Conservation (phyloP, 2,797 vertebrate genomes). For the Anisognathus igniventris region DNA sequence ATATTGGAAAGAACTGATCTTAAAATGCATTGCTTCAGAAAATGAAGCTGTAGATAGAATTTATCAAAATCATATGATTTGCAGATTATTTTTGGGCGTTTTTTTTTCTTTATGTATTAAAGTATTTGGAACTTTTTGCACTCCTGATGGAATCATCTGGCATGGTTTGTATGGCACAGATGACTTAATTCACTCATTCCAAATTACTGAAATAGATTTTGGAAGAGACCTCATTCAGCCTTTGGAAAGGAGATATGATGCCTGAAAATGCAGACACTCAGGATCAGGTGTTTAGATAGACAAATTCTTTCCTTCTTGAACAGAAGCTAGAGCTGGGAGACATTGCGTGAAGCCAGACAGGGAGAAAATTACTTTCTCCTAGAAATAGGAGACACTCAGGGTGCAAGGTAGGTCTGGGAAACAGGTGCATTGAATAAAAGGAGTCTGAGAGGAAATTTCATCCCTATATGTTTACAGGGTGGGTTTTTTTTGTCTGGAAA, state of each 20-base stretch:
- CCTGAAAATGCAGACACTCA: neutral
- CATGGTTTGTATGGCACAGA: neutral
- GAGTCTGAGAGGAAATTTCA: neutral
- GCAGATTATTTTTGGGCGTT: neutral
- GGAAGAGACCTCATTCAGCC: neutral
- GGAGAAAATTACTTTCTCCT: neutral
- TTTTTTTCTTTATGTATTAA: neutral
- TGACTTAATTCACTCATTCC: neutral
- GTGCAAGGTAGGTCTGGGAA: neutral
- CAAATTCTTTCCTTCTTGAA: neutral
- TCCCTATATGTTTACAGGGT: neutral
- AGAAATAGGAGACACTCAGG: neutral
- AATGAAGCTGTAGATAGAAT: neutral
- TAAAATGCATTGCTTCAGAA: neutral
- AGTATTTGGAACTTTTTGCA: neutral
- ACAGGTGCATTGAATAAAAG: neutral
- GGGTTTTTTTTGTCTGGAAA: neutral
- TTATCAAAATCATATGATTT: neutral
- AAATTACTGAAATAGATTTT: neutral
- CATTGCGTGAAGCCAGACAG: fast-evolving
- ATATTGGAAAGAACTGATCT: neutral
- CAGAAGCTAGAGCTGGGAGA: neutral
- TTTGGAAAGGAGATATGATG: neutral
- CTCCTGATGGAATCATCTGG: neutral
- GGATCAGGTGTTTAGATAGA: neutral